These are phyloP conservation scores for Phenganax stokvisi DNA, from an alignment of 92 coral and sea anemone species.

Conservation along the genomic window DNA sequence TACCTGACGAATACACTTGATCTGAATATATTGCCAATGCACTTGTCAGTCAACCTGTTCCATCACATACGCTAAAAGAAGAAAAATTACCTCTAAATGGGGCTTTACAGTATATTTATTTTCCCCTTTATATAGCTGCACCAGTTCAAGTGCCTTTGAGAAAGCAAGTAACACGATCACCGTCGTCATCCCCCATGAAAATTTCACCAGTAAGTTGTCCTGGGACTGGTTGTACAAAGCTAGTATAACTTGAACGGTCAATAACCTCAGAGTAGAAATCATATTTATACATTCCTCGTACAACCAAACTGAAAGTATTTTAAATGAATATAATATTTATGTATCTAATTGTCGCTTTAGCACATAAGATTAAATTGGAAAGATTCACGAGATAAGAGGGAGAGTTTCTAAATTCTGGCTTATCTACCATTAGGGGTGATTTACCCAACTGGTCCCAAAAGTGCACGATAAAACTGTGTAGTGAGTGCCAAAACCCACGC, in stretches of 20 bases:
- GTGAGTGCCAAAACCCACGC: background rate
- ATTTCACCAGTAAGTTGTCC: constrained; percentile 66
- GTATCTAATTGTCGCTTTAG: too few species aligned
- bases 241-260: background rate
- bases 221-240: background rate
- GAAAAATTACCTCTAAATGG: background rate
- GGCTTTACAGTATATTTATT: background rate
- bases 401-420: too few species aligned
- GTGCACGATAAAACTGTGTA: background rate
- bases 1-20: background rate
- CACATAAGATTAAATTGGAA: too few species aligned
- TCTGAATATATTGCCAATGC: too few species aligned
- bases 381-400: too few species aligned
- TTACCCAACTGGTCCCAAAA: background rate
- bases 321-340: background rate
- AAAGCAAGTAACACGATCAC: constrained; percentile 59
- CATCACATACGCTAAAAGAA: too few species aligned
- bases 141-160: constrained; percentile 24
- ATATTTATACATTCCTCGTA: too few species aligned
- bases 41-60: too few species aligned
- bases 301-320: background rate
- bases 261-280: too few species aligned
- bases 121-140: background rate
- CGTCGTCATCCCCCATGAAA: constrained; percentile 55
- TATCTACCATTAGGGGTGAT: too few species aligned